Conservation (phyloP, 2,888 invertebrate species). For the Norana najaformis region DNA sequence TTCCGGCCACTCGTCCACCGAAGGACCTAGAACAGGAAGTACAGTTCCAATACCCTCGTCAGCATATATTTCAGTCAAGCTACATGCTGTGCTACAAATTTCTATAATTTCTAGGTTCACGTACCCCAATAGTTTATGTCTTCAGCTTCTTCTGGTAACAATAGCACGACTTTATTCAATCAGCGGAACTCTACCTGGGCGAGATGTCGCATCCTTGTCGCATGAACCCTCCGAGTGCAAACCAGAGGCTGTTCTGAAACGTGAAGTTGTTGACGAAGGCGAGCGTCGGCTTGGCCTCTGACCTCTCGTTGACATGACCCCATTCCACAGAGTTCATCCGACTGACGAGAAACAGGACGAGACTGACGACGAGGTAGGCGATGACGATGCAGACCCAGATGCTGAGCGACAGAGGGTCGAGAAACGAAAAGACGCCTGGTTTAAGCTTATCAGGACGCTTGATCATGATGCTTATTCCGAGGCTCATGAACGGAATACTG, state of each 20-base stretch:
- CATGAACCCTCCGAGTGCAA: conserved; percentile 92
- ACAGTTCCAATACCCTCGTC: too few species aligned
- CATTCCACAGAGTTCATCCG: conserved; percentile 96
- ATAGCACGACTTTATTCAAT: too few species aligned
- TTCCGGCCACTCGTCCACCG: conserved; percentile 88
- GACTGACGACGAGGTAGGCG: conserved; percentile 93
- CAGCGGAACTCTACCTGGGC: conserved; percentile 71
- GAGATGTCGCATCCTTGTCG: conserved; percentile 95
- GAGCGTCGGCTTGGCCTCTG: conserved; percentile 65
- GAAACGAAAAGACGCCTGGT: conserved; percentile 92
- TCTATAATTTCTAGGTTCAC: too few species aligned
- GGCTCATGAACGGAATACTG: conserved; percentile 94
- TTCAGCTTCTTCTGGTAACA: too few species aligned
- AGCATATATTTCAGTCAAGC: too few species aligned
- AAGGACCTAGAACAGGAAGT: conserved; percentile 58
- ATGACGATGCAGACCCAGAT: conserved; percentile 82
- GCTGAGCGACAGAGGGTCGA: conserved; percentile 92
- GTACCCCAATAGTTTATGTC: too few species aligned
- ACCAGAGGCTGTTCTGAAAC: conserved; percentile 93
- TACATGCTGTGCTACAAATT: too few species aligned
- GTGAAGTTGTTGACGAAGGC: conserved; percentile 65
- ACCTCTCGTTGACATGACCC: conserved; percentile 58
- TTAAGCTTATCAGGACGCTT: conserved; percentile 90
- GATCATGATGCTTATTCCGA: conserved; percentile 92
- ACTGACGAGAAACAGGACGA: conserved; percentile 93